Percentiles rank a stretch among this genome's conserved stretches.
These are phyloP conservation scores for Loriculus beryllinus DNA, from an alignment of 2,797 vertebrate genomes.

Conservation along the genomic window DNA sequence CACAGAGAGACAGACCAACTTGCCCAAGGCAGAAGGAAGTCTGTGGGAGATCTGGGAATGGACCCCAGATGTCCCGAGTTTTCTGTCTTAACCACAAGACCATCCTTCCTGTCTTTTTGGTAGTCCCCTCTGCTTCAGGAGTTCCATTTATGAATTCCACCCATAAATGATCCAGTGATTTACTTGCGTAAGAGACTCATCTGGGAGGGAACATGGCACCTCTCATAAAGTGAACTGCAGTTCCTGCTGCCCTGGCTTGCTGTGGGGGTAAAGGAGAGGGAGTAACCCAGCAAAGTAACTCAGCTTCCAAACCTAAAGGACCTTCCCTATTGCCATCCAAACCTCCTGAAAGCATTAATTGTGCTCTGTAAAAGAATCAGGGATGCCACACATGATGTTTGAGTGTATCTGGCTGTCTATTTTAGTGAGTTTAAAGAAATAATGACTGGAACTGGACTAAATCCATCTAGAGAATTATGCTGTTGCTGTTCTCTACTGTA, in stretches of 20 bases:
- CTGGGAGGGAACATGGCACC: background rate
- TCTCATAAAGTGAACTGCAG: background rate
- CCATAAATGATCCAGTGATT: background rate
- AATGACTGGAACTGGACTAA: background rate
- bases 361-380: background rate
- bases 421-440: background rate
- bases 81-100: constrained; percentile 51
- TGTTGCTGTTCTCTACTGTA: background rate
- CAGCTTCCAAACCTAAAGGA: background rate
- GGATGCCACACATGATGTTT: background rate
- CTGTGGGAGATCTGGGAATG: constrained; percentile 61
- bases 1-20: constrained; percentile 29
- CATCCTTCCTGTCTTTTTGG: constrained; percentile 55
- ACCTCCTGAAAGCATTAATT: background rate
- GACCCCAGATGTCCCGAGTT: constrained; percentile 59
- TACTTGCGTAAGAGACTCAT: background rate
- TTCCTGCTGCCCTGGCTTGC: background rate
- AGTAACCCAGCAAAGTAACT: background rate
- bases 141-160: constrained; percentile 26
- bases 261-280: background rate
- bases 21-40: constrained; percentile 55
- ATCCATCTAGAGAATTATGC: background rate
- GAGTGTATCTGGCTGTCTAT: background rate
- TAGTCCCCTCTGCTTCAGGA: constrained; percentile 56
- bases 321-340: background rate